Base-by-base conservation (phyloP, 2,113 vertebrate species). In the Nesoenas mayeri region DNA sequence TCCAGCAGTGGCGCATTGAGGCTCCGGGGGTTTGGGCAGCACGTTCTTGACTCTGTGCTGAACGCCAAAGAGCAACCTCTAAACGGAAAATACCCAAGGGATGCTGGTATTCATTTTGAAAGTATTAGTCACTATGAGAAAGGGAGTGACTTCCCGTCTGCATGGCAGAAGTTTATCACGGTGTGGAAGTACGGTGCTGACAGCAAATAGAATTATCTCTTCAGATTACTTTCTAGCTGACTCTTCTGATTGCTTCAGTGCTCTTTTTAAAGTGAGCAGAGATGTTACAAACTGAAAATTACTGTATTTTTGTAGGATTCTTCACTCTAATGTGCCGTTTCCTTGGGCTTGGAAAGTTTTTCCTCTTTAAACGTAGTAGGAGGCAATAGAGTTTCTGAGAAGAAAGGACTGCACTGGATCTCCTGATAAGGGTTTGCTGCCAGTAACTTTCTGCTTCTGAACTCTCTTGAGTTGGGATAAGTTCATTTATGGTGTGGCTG, bases 191-290 rank as follows among this genome's bases (percentile, higher is more conserved):
- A n/a, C 66, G 54, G 71, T 80, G 86, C 50, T 95, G 91, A 93
- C 86, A 77, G 81, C 47, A 90, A 81, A 90, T 89, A 88, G 71
- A 57, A 21, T 79, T 91, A 34, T 93, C 85, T 86, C 28, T 91
- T 70, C 40, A 62, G 60, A 86, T 79, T 83, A 56, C 53, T 74
- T 56, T 92, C 73, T 90, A 67, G 71, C 79, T 89, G 70, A 42
- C 74, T 89, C 36, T 70, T 80, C 65, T 7, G 2, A 50, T 94
- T 24, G 4, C 40, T 79, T 58, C 65, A 48, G 26, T 69, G 38
- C 24, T 56, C 11, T 17, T 75, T 48, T 73, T 47, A 58, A 91
- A 87, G 62, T 2, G 10, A 84, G 44, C 16, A 42, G 75, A 34
- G 57, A 65, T 58, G 32, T 19, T 74, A 24, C n/a, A 78, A 79